Evolutionary conservation across 1,140 invertebrate species (phyloP).

Genomic region (Neotoxoptera formosana): DNA sequence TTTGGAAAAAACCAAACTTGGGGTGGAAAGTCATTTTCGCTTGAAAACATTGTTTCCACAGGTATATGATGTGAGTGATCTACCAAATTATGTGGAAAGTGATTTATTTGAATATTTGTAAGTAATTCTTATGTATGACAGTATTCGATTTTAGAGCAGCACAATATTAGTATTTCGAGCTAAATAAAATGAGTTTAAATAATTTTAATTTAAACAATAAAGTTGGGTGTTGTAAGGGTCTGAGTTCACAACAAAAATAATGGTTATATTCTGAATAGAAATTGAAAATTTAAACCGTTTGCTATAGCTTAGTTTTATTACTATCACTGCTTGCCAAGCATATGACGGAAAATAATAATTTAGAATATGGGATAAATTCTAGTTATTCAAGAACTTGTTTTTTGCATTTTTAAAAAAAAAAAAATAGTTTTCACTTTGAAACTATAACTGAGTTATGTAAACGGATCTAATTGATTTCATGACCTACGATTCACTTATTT

Average conservation of each 20-base stretch:
- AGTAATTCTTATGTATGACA: background rate
- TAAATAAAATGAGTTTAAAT: background rate
- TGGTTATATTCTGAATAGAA: too few relatives aligned
- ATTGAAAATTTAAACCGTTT: too few relatives aligned
- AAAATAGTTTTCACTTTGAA: background rate
- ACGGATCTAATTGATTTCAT: background rate
- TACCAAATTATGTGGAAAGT: conserved; percentile 44
- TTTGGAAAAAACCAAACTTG: conserved; percentile 47
- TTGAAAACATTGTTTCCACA: conserved; percentile 51
- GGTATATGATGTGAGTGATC: conserved; percentile 8
- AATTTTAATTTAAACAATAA: background rate
- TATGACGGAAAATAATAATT: too few relatives aligned
- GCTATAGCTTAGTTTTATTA: too few relatives aligned
- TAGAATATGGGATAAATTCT: too few relatives aligned
- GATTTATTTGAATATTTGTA: conserved; percentile 54
- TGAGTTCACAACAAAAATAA: too few relatives aligned
- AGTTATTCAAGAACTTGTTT: too few relatives aligned
- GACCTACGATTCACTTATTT: background rate
- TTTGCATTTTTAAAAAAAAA: too few relatives aligned
- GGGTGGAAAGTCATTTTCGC: conserved; percentile 46
- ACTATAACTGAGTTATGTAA: too few relatives aligned
- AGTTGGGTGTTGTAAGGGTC: background rate
- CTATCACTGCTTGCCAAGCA: too few relatives aligned
- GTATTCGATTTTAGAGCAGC: background rate
- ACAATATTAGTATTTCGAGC: background rate